Evolutionary conservation across 2,113 vertebrate species (phyloP).

Genomic region (Tautogolabrus adspersus): DNA sequence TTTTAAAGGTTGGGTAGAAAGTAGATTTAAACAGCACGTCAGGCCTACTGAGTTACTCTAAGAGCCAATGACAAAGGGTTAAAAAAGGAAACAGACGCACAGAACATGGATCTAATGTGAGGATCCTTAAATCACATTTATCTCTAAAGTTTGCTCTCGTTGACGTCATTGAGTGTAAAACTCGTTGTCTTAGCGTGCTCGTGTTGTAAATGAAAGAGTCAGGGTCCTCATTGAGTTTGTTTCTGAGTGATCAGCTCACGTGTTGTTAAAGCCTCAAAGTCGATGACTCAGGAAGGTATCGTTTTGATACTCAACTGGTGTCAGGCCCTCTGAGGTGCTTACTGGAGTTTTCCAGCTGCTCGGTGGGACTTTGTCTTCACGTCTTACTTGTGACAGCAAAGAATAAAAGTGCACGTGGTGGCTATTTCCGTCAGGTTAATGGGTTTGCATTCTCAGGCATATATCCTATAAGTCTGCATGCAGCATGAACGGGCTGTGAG

Average conservation of each 20-base stretch:
- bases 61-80: no score
- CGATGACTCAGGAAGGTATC: neutral
- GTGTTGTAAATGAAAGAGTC: neutral
- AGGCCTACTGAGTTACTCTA: no score
- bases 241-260: neutral
- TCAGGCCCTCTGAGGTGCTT: neutral
- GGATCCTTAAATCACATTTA: no score
- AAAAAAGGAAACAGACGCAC: no score
- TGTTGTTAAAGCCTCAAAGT: no score
- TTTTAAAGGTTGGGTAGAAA: no score
- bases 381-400: conserved; percentile 71
- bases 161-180: no score
- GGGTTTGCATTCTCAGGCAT: conserved; percentile 66
- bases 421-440: conserved; percentile 73
- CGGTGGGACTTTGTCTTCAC: conserved; percentile 33
- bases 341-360: conserved; percentile 33
- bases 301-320: conserved; percentile 15
- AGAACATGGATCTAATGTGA: no score
- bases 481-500: conserved; percentile 6
- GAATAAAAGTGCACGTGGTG: conserved; percentile 58
- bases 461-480: conserved; percentile 54
- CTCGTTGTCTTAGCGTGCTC: no score
- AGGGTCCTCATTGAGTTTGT: neutral
- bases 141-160: no score
- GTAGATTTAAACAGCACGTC: no score